phyloP scores from a whole-genome alignment of 2,113 vertebrate species.

The Halichoeres trimaculatus region DNA sequence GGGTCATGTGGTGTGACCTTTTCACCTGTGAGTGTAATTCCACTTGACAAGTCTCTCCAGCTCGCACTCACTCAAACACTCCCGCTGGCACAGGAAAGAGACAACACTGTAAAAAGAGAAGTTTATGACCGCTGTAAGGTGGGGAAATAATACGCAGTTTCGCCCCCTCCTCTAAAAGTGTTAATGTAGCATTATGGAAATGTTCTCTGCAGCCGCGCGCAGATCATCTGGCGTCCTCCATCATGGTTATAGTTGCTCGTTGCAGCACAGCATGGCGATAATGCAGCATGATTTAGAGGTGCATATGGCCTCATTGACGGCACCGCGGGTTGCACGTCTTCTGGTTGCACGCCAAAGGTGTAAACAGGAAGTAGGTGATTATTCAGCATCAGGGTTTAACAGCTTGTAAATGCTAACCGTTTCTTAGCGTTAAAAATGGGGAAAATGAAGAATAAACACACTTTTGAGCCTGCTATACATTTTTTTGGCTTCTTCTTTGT shows the following conservation, averaged over 20 bases:
- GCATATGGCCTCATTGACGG: constrained; percentile 62
- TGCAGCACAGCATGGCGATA: constrained; percentile 63
- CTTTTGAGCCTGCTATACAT: too few species aligned
- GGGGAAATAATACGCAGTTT: constrained; percentile 12
- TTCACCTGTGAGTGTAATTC: constrained; percentile 57
- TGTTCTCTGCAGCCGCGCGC: constrained; percentile 47
- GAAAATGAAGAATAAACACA: background rate
- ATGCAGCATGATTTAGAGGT: constrained; percentile 71
- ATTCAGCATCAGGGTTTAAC: constrained; percentile 27
- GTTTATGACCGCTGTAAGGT: background rate
- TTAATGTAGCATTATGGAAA: constrained; percentile 55
- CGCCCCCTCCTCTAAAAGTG: constrained; percentile 14
- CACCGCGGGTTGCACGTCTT: constrained; percentile 30
- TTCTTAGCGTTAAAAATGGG: background rate
- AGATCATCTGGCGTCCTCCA: constrained; percentile 71
- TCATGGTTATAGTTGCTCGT: constrained; percentile 66
- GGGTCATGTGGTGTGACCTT: constrained; percentile 61
- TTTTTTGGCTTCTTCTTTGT: too few species aligned
- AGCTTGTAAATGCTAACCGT: background rate
- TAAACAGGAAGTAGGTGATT: constrained; percentile 42
- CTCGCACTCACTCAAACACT: background rate
- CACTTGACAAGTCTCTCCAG: constrained; percentile 43
- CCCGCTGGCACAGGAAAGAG: background rate
- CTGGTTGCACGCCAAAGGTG: constrained; percentile 43
- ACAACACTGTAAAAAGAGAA: background rate